Percentiles rank a stretch among this genome's conserved stretches.
Evolutionary conservation across 2,797 vertebrate genomes (phyloP).

Genomic region (Acrocephalus scirpaceus): DNA sequence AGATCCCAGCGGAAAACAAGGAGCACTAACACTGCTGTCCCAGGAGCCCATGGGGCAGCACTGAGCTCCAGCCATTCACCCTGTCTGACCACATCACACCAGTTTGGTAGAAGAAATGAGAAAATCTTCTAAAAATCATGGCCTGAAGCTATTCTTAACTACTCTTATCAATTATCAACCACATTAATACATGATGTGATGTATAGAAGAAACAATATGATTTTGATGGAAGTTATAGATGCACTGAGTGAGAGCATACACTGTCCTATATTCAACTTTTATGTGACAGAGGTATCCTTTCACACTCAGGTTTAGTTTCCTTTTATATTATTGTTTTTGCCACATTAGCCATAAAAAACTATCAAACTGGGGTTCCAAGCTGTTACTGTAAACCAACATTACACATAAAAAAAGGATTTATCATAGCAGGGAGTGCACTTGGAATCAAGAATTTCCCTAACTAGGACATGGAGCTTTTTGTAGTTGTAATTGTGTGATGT

Average conservation of each 20-base stretch:
- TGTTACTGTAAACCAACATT: neutral
- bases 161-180: neutral
- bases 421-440: neutral
- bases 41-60: accelerated
- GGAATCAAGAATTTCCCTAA: neutral
- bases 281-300: neutral
- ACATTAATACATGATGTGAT: neutral
- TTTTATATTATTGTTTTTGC: neutral
- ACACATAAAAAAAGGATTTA: neutral
- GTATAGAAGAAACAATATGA: neutral
- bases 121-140: neutral
- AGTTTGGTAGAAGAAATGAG: neutral
- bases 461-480: neutral
- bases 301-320: neutral
- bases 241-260: neutral
- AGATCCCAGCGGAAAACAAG: neutral
- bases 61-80: neutral
- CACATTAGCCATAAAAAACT: neutral
- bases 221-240: neutral
- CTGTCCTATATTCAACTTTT: neutral
- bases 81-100: neutral
- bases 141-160: neutral
- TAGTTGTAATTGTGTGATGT: neutral
- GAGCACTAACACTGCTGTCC: neutral
- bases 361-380: neutral